These are phyloP conservation scores for Nyctalus aviator DNA, from an alignment of 2,797 vertebrate genomes.

Conservation along the genomic window DNA sequence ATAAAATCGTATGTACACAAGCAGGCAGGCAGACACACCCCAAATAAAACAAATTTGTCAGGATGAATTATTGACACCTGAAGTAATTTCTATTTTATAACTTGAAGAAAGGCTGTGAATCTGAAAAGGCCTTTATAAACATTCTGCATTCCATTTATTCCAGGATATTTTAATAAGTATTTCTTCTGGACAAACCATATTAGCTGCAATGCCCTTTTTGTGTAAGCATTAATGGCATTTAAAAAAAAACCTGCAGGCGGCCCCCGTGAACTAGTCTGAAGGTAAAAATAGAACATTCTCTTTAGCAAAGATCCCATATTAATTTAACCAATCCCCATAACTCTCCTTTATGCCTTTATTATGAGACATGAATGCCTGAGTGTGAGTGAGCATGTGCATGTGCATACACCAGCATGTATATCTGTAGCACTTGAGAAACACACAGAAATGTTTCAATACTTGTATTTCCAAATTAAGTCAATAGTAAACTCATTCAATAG, in stretches of 20 bases:
- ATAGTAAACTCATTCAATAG: constrained; percentile 9
- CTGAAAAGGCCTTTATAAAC: constrained; percentile 54
- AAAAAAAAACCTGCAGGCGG: constrained; percentile 45
- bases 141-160: constrained; percentile 66
- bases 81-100: constrained; percentile 69
- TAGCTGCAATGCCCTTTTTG: constrained; percentile 66
- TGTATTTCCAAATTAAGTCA: constrained; percentile 21
- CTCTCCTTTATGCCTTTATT: constrained; percentile 37
- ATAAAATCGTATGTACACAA: constrained; percentile 19
- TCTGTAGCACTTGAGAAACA: constrained; percentile 53
- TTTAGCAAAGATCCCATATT: constrained; percentile 50
- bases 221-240: constrained; percentile 61
- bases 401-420: neutral
- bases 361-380: constrained; percentile 20
- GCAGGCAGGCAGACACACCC: neutral
- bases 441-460: constrained; percentile 12
- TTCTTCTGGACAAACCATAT: constrained; percentile 60
- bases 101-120: constrained; percentile 68
- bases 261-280: constrained; percentile 48
- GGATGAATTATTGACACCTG: constrained; percentile 61
- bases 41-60: constrained; percentile 69
- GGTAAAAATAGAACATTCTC: constrained; percentile 47
- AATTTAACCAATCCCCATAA: neutral
- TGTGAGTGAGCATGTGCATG: neutral
- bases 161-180: constrained; percentile 72